Evolutionary conservation across 2,888 invertebrate genomes (phyloP), one percentile per base, ranked within the genome.

Genomic region (Nymphalis c-album): DNA sequence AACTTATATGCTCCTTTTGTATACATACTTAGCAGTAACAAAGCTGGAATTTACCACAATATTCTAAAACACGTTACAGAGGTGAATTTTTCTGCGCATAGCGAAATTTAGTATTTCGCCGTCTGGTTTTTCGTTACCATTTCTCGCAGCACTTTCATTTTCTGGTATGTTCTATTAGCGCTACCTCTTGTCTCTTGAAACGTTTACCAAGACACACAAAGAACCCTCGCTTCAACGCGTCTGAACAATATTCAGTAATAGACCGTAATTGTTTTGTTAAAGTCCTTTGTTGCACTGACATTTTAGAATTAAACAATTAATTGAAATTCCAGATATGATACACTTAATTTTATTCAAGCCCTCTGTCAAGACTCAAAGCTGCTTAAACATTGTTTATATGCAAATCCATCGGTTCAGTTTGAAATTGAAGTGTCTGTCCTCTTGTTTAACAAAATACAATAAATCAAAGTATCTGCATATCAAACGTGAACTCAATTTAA

Each of bases 211-310:
- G 66, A 67, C 67, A 72, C 60, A 72, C 72, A 72, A 83, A 81
- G 79, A 78, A 71, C 63, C 68, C 71, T 71, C 77, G 77, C 79
- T 77, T 80, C 77, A 77, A 77, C 80, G 81, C 82, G 75, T 76
- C 71, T 40, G 64, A 80, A 84, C 80, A 85, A 83, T 85, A 82
- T 80, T 80, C 79, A 75, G 74, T 77, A 81, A 80, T 77, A 82
- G 75, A 78, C 72, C 77, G 73, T 77, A 79, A 81, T 79, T 80
- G 79, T 82, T 82, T 82, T 84, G 80, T 80, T 77, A 70, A 72
- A 74, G 73, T 78, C 80, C 80, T 81, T 81, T 83, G 82, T 84
- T 79, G 74, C 75, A 80, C 73, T 76, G 80, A 77, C 78, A 78
- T 80, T 70, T 81, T 78, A 76, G 77, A 80, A 31, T 82, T 79